A percentile compares a stretch with the other conserved stretches of the same genome.
Evolutionary conservation across 2,888 invertebrate species (phyloP).

Genomic region (Lasioglossum oenotherae): DNA sequence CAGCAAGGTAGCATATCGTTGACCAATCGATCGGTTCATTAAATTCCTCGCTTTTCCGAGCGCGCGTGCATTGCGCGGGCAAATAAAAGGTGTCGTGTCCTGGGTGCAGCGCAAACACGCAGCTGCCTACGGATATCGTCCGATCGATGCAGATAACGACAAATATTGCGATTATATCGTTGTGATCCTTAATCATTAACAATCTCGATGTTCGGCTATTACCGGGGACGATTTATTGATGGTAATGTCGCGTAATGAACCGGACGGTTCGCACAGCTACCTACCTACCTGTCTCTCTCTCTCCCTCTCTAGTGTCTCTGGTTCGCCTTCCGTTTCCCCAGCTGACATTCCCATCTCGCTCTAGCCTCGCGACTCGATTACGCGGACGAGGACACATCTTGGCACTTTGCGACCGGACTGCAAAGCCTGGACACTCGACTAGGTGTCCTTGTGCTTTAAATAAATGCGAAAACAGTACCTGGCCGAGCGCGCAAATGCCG

Average conservation of each 20-base stretch:
- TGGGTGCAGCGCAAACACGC: constrained; percentile 16
- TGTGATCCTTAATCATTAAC: constrained; percentile 77
- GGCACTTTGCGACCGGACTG: constrained; percentile 79
- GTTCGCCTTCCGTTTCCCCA: constrained; percentile 25
- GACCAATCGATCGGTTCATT: not conserved
- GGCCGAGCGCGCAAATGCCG: constrained; percentile 42
- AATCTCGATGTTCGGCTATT: constrained; percentile 77
- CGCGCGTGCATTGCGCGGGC: not conserved
- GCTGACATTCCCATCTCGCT: constrained; percentile 43
- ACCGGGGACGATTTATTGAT: constrained; percentile 77
- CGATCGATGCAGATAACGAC: constrained; percentile 64
- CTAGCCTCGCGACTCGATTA: constrained; percentile 70
- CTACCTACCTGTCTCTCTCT: not conserved
- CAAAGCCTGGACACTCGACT: constrained; percentile 77
- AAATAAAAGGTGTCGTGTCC: constrained; percentile 9
- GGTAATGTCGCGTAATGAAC: constrained; percentile 76
- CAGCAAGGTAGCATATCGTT: not conserved
- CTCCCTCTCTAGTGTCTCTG: not conserved
- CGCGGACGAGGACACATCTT: constrained; percentile 81
- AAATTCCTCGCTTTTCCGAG: not conserved
- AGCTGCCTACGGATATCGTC: constrained; percentile 46
- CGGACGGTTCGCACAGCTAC: constrained; percentile 20
- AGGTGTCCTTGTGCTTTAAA: constrained; percentile 83
- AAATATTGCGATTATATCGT: constrained; percentile 79
- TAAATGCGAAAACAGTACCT: constrained; percentile 79